Evolutionary conservation across 2,797 vertebrate species (phyloP).

Genomic region (Micrastur ruficollis): DNA sequence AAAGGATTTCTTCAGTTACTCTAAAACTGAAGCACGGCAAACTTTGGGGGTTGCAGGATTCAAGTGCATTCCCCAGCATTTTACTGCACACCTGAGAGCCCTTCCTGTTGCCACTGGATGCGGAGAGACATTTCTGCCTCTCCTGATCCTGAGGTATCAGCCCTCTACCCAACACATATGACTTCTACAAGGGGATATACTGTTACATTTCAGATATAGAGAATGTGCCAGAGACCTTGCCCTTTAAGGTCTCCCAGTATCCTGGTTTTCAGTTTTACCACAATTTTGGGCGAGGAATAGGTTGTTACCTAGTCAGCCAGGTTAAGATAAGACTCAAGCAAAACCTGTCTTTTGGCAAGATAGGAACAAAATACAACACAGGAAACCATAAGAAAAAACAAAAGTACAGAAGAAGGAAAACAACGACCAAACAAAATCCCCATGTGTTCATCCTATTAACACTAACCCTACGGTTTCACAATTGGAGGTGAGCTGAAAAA

Average conservation of each 20-base stretch:
- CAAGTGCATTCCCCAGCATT: neutral
- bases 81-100: neutral
- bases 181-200: neutral
- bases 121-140: neutral
- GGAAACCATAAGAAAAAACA: neutral
- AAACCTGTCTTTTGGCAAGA: neutral
- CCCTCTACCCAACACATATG: neutral
- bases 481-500: neutral
- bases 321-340: neutral
- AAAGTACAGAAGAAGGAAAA: neutral
- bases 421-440: neutral
- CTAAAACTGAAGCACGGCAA: neutral
- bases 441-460: fast-evolving
- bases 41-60: neutral
- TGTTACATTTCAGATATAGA: neutral
- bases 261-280: neutral
- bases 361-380: neutral
- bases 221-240: neutral
- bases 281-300: neutral
- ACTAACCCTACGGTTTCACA: neutral
- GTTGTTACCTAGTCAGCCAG: neutral
- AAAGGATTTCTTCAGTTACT: neutral
- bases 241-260: neutral
- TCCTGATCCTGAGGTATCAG: neutral
- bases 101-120: neutral